These are phyloP conservation scores for Macquaria ambigua DNA, from an alignment of 2,113 vertebrate genomes.

Conservation along the genomic window DNA sequence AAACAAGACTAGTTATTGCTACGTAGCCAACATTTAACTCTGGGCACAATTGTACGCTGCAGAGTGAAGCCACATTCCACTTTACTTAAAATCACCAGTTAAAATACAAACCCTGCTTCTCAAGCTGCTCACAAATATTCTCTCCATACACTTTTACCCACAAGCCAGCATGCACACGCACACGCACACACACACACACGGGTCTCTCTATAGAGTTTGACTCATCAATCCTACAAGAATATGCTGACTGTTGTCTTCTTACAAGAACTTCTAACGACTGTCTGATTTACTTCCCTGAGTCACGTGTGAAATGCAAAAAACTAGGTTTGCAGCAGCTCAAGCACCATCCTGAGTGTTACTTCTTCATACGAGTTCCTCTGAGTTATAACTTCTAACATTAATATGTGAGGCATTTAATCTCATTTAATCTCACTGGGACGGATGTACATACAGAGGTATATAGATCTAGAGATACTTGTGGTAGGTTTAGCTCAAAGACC, in stretches of 20 bases:
- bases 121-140: conserved; percentile 19
- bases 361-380: conserved; percentile 4
- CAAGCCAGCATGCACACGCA: conserved; percentile 3
- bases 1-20: conserved; percentile 13
- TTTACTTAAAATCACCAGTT: conserved; percentile 7
- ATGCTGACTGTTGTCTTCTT: conserved; percentile 50
- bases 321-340: background rate
- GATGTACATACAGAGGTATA: background rate
- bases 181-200: background rate
- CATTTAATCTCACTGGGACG: background rate
- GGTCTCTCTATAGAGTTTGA: conserved; percentile 3
- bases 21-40: conserved; percentile 1
- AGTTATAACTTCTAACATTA: background rate
- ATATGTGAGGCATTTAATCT: background rate
- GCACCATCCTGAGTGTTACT: background rate
- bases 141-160: background rate
- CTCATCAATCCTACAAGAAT: conserved; percentile 36
- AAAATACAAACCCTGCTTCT: conserved; percentile 28
- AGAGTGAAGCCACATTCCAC: background rate
- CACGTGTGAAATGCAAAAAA: conserved; percentile 43
- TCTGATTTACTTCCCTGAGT: conserved; percentile 67
- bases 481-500: background rate
- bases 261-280: conserved; percentile 5
- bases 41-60: background rate
- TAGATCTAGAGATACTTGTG: background rate